A percentile compares a stretch with the other conserved stretches of the same genome.
These are phyloP conservation scores for Poeciliopsis gracilis DNA, from an alignment of 2,797 vertebrate species.

Conservation along the genomic window DNA sequence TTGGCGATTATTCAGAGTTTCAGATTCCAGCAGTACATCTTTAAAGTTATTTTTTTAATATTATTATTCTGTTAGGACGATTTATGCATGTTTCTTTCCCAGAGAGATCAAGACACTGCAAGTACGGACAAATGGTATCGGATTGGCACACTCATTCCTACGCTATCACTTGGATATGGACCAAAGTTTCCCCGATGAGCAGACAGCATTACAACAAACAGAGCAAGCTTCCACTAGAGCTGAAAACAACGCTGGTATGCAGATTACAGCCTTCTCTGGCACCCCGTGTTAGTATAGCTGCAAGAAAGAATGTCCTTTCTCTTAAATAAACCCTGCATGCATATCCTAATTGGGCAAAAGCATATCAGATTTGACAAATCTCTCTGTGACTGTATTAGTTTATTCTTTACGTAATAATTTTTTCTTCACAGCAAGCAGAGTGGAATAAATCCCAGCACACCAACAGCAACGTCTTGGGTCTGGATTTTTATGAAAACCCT, in stretches of 20 bases:
- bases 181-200: neutral
- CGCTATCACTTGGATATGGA: neutral
- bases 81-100: neutral
- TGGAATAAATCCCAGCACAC: constrained; percentile 44
- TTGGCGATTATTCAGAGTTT: neutral
- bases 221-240: neutral
- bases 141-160: neutral
- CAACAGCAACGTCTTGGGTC: constrained; percentile 44
- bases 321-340: neutral
- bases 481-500: constrained; percentile 57
- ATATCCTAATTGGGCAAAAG: neutral
- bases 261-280: neutral
- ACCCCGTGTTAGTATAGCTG: neutral
- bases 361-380: neutral
- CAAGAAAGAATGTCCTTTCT: neutral
- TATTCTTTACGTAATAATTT: constrained; percentile 20
- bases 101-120: neutral
- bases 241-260: neutral
- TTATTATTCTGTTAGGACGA: neutral
- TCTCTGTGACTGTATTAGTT: neutral
- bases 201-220: constrained; percentile 5
- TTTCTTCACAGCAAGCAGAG: constrained; percentile 26
- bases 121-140: neutral
- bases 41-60: neutral
- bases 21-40: neutral